Evolutionary conservation across 2,113 vertebrate species (phyloP).

Genomic region (Ptyas mucosa): DNA sequence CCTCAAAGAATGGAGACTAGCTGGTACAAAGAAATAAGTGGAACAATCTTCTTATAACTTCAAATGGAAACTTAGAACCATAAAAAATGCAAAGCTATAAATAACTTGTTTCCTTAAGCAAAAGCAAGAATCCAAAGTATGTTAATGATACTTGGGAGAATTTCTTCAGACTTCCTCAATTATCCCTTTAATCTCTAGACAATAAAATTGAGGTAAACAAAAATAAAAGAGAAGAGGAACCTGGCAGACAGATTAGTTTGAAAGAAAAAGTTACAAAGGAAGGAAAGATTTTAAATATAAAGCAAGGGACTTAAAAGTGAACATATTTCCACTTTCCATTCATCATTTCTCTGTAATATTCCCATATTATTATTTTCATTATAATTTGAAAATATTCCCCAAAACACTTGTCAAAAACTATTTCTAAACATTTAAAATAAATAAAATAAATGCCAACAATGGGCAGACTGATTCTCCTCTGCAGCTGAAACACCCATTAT

Average conservation of each 20-base stretch:
- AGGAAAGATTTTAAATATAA: background rate
- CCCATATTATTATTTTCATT: background rate
- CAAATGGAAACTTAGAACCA: constrained; percentile 27
- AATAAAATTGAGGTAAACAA: background rate
- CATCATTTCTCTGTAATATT: background rate
- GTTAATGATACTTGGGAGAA: constrained; percentile 20
- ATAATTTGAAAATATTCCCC: background rate
- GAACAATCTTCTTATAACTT: constrained; percentile 21
- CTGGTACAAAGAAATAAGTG: constrained; percentile 17
- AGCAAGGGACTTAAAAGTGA: background rate
- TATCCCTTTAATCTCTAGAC: background rate
- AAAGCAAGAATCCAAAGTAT: constrained; percentile 4
- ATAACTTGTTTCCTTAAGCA: constrained; percentile 14
- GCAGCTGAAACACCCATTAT: background rate
- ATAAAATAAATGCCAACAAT: background rate
- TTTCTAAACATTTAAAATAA: background rate
- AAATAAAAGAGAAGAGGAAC: background rate
- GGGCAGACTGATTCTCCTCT: background rate
- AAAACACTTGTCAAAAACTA: background rate
- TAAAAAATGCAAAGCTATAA: constrained; percentile 21
- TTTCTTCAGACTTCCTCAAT: constrained; percentile 8
- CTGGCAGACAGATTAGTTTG: background rate
- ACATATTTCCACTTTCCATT: background rate
- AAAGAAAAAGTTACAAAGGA: background rate
- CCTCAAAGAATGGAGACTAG: background rate